phyloP scores from a whole-genome alignment of 2,888 invertebrate species.

The Ectobius pallidus region DNA sequence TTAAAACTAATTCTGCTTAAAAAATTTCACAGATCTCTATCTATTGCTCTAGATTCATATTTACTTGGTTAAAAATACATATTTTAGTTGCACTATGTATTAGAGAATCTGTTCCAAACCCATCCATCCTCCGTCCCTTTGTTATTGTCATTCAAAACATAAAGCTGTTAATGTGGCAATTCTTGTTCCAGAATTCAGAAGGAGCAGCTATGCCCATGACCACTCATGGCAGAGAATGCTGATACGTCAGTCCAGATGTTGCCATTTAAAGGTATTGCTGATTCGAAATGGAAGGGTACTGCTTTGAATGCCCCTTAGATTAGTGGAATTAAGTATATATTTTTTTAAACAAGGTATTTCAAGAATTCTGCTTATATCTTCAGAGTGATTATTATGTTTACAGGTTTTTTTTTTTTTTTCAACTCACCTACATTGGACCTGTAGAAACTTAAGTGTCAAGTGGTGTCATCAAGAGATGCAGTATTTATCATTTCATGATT shows the following conservation, averaged over 20 bases:
- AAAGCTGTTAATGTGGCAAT: constrained; percentile 33
- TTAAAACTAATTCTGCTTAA: too few relatives aligned
- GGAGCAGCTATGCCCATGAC: constrained; percentile 25
- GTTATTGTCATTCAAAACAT: background rate
- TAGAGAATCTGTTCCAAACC: too few relatives aligned
- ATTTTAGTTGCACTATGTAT: too few relatives aligned
- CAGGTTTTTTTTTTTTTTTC: too few relatives aligned
- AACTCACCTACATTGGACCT: background rate
- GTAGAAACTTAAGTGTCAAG: background rate
- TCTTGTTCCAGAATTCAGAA: constrained; percentile 33
- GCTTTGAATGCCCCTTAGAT: background rate
- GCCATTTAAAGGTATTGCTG: constrained; percentile 36
- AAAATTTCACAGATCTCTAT: too few relatives aligned
- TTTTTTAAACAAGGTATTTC: background rate
- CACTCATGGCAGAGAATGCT: constrained; percentile 14
- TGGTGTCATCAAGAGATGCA: background rate
- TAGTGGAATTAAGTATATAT: background rate
- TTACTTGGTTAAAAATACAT: too few relatives aligned
- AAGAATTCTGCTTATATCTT: constrained; percentile 1
- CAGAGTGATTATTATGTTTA: too few relatives aligned
- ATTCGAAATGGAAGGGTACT: constrained; percentile 24
- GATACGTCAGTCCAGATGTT: constrained; percentile 24
- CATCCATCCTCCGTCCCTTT: too few relatives aligned
- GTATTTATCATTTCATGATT: background rate
- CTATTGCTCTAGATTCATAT: too few relatives aligned